Evolutionary conservation across 1,140 invertebrate genomes (phyloP).

Genomic region (Papilio helenus): DNA sequence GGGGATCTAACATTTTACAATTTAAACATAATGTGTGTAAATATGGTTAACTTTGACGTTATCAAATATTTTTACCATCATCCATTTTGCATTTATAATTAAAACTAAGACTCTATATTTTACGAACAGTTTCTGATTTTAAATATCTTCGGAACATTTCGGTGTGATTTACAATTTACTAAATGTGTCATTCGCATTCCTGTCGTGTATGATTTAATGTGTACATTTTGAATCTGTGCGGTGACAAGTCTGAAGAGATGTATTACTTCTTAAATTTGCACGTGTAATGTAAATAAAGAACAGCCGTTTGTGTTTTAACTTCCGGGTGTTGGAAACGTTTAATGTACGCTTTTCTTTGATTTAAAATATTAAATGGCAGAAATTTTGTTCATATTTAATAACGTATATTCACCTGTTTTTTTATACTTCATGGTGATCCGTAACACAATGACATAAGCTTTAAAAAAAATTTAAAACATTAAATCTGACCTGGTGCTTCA

Average conservation of each 20-base stretch:
- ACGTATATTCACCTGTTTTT: too few species aligned
- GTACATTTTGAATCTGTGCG: background rate
- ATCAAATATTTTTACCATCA: too few species aligned
- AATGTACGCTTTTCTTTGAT: background rate
- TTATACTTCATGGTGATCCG: too few species aligned
- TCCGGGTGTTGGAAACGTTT: background rate
- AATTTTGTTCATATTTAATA: too few species aligned
- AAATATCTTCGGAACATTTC: background rate
- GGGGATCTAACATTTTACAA: background rate
- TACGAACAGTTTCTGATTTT: background rate
- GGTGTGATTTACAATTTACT: background rate
- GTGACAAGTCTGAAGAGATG: background rate
- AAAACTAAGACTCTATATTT: too few species aligned
- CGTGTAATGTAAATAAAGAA: background rate
- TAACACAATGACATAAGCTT: too few species aligned
- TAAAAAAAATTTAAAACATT: too few species aligned
- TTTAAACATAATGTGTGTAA: background rate
- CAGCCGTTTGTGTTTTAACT: background rate
- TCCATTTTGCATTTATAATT: too few species aligned
- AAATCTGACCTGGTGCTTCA: background rate
- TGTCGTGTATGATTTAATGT: conserved; percentile 14
- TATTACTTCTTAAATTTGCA: conserved; percentile 15
- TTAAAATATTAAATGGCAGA: too few species aligned
- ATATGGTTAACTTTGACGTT: background rate
- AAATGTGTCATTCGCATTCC: background rate